Evolutionary conservation across 2,888 invertebrate species (phyloP).

Genomic region (Automeris io): DNA sequence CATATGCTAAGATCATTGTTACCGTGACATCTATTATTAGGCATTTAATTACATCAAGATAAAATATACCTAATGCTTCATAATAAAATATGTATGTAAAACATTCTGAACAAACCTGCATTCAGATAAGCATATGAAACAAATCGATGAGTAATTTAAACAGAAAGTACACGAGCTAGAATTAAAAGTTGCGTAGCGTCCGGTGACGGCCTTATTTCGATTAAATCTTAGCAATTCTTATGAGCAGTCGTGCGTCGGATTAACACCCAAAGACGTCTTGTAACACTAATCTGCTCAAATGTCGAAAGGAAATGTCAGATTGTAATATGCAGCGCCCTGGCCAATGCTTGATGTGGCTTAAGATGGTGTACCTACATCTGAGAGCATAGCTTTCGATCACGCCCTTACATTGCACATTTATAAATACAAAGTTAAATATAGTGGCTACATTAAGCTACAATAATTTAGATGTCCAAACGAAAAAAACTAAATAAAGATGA

Average conservation of each 20-base stretch:
- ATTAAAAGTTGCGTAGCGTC: constrained; percentile 30
- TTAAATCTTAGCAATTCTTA: constrained; percentile 67
- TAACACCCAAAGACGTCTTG: constrained; percentile 66
- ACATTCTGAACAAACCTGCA: no score
- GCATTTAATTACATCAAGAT: no score
- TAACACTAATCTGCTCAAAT: constrained; percentile 75
- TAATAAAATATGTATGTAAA: no score
- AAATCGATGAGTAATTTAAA: no score
- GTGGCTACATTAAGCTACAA: neutral
- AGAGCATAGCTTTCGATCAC: constrained; percentile 41
- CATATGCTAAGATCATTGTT: no score
- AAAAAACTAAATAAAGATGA: no score
- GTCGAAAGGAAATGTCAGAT: constrained; percentile 78
- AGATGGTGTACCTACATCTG: constrained; percentile 50
- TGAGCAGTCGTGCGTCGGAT: constrained; percentile 70
- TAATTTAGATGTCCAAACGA: no score
- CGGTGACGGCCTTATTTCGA: constrained; percentile 60
- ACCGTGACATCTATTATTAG: no score
- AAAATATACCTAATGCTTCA: no score
- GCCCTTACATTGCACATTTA: constrained; percentile 18
- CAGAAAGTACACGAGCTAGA: no score
- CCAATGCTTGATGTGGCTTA: constrained; percentile 60
- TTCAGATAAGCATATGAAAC: no score
- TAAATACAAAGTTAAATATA: neutral
- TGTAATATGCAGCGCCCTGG: constrained; percentile 65